Conservation (phyloP, 2,797 vertebrate species). For the Cyprinella venusta region DNA sequence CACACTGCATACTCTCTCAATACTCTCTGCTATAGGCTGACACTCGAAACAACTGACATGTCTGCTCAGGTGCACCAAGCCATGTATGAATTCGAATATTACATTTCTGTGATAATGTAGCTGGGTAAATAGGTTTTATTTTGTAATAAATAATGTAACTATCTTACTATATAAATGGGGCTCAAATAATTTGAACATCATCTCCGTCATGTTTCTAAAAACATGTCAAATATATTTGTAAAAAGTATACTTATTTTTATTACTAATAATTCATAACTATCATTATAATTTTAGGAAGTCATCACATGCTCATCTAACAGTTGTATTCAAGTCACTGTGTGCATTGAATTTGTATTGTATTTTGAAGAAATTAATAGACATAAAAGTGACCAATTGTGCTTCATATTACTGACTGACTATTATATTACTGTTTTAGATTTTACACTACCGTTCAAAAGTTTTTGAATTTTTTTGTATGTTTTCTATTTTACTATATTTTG, state of each 20-base stretch:
- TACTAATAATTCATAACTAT: not conserved
- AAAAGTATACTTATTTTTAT: not conserved
- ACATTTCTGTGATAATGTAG: not conserved
- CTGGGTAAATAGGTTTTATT: not conserved
- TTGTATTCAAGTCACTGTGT: not conserved
- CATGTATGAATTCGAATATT: not conserved
- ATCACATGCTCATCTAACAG: not conserved
- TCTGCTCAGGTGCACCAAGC: not conserved
- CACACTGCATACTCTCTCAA: not conserved
- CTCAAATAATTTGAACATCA: not conserved
- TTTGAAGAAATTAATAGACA: not conserved
- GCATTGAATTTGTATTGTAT: not conserved
- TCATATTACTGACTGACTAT: not conserved
- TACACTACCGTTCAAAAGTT: not conserved
- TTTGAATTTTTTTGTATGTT: not conserved
- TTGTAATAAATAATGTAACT: not conserved
- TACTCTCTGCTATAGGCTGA: constrained; percentile 2
- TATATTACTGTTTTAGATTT: not conserved
- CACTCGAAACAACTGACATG: not conserved
- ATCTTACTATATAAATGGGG: not conserved
- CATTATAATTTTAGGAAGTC: not conserved
- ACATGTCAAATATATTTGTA: not conserved
- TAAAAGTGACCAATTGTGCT: not conserved
- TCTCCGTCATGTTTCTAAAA: not conserved
- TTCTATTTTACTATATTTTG: not conserved